Evolutionary conservation across 2,888 invertebrate genomes (phyloP), one percentile per base, ranked within the genome.

Genomic region (Trachelus troglodyta): DNA sequence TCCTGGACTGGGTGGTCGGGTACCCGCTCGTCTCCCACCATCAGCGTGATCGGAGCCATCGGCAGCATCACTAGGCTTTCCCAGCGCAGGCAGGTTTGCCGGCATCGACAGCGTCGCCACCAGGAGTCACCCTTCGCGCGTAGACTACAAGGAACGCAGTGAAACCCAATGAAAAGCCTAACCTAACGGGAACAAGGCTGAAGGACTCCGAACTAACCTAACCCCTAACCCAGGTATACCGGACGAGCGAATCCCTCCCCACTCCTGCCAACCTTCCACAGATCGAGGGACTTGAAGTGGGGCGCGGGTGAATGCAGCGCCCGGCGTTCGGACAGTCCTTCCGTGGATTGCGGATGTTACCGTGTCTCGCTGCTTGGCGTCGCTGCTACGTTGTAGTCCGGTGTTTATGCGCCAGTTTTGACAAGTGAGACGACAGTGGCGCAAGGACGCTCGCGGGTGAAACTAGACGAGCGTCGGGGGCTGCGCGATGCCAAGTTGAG

Each of bases 331-430:
- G 78, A 84, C 88, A 87, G 88, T 89, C 87, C 87, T 90, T 88
- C 88, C 85, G 87, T 81, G 89, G 89, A 82, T 83, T 85, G 82
- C 89, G 90, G 81, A 85, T 87, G 85, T 85, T 56, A 56, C 15
- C 56, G 56, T 56, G 23, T 56, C 23, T 56, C 83, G 79, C 82
- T 68, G 35, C 75, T 85, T 75, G 74, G 79, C 3, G 80, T 77
- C 78, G 81, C 77, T 11, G 81, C 81, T 71, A 82, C 81, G 1
- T 69, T 84, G 34, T 12, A 79, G 80, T n/a, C 56, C 23, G 56
- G 77, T 82, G 74, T 71, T 71, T 34, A 34, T 71, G 71, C 71
- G 33, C 33, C 71, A 71, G 71, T 71, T 71, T 71, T 31, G 71
- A 71, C 71, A 71, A 71, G 71, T 71, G 71, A 71, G 31, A 12